phyloP scores from a whole-genome alignment of 2,888 invertebrate genomes.

The Caenorhabditis sinica region DNA sequence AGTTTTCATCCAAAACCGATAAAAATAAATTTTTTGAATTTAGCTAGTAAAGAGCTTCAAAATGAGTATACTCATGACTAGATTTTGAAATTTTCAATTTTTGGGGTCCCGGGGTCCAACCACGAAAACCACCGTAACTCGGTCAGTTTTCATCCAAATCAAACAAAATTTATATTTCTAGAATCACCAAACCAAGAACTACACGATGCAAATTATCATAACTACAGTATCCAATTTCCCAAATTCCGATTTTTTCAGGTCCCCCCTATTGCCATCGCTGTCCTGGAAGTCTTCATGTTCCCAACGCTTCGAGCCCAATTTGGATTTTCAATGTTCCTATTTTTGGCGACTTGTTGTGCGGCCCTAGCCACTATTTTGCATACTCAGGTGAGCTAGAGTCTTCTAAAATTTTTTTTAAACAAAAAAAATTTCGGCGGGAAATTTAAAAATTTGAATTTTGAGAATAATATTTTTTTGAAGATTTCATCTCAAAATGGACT shows the following conservation, averaged over 20 bases:
- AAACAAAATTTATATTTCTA: background rate
- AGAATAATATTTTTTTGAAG: constrained; percentile 6
- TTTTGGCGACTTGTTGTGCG: constrained; percentile 65
- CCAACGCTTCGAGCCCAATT: constrained; percentile 70
- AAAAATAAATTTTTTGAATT: background rate
- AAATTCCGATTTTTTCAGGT: constrained; percentile 62
- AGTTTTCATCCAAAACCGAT: background rate
- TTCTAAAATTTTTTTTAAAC: background rate
- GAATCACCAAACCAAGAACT: background rate
- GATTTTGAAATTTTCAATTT: background rate
- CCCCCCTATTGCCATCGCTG: constrained; percentile 76
- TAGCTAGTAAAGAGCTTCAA: background rate
- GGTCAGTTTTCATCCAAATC: background rate
- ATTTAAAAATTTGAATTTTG: constrained; percentile 14
- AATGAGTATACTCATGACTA: constrained; percentile 6
- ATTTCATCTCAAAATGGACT: too few species aligned
- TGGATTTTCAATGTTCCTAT: constrained; percentile 75
- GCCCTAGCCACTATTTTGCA: constrained; percentile 62
- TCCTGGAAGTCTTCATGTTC: constrained; percentile 77
- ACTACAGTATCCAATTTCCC: background rate
- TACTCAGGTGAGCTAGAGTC: constrained; percentile 40
- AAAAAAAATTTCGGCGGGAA: background rate
- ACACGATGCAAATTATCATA: background rate
- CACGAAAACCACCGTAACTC: background rate
- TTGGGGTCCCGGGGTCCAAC: background rate